These are phyloP conservation scores for Orycteropus afer DNA, from an alignment of 2,113 vertebrate species.

Conservation along the genomic window DNA sequence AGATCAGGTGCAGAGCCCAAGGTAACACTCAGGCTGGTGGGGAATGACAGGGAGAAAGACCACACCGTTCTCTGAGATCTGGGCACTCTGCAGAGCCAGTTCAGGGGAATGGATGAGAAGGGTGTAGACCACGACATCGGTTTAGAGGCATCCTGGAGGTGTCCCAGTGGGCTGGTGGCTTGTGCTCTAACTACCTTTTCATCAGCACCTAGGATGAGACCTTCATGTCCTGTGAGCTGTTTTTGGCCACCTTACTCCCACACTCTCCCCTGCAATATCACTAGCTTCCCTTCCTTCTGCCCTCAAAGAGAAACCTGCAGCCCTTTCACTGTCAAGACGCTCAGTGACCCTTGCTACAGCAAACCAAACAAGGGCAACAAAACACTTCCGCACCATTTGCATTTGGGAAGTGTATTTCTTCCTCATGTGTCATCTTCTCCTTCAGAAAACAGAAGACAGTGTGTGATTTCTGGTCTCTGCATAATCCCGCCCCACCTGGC, in stretches of 20 bases:
- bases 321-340: fast-evolving
- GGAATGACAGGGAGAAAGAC: not conserved
- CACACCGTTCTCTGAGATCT: not conserved
- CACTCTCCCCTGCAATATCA: fast-evolving
- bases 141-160: not conserved
- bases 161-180: too few species aligned
- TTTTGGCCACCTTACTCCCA: not conserved
- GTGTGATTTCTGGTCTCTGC: not conserved
- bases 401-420: not conserved
- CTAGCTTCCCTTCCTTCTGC: not conserved
- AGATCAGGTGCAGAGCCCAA: not conserved
- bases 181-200: not conserved
- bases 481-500: not conserved
- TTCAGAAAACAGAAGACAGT: not conserved
- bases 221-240: too few species aligned
- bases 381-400: not conserved
- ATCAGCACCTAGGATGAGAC: not conserved
- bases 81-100: not conserved
- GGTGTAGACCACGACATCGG: not conserved
- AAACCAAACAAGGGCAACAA: not conserved
- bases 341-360: not conserved
- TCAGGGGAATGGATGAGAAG: too few species aligned
- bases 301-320: not conserved
- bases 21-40: not conserved
- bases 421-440: not conserved